Evolutionary conservation across 2,888 invertebrate species (phyloP).

Genomic region (Blomia tropicalis): DNA sequence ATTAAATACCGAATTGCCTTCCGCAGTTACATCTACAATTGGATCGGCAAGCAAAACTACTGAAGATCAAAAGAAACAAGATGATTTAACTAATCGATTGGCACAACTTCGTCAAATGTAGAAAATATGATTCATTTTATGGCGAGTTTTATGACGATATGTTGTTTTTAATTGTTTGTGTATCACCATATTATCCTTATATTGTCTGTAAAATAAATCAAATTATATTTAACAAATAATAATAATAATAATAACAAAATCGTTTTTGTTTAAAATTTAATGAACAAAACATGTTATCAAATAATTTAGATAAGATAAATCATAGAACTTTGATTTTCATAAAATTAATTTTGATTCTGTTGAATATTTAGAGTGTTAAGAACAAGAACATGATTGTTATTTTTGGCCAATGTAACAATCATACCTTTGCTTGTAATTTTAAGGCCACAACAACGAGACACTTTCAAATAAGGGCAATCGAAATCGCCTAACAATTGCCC

Average conservation of each 20-base stretch:
- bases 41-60: conserved; percentile 65
- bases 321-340: not conserved
- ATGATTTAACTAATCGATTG: conserved; percentile 25
- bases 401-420: conserved; percentile 88
- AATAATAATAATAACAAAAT: not conserved
- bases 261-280: not conserved
- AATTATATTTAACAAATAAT: not conserved
- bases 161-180: not conserved
- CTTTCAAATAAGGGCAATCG: conserved; percentile 94
- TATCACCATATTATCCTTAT: not conserved
- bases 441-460: conserved; percentile 89
- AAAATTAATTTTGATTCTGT: not conserved
- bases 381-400: conserved; percentile 94
- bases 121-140: not conserved
- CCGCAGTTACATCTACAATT: conserved; percentile 57
- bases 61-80: conserved; percentile 50
- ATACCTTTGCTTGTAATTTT: conserved; percentile 94
- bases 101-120: conserved; percentile 24
- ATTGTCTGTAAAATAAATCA: no score
- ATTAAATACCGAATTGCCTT: conserved; percentile 74
- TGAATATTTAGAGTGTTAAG: conserved; percentile 74
- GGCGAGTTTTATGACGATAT: not conserved
- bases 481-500: conserved; percentile 44
- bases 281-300: not conserved
- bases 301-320: no score